Percentiles rank a stretch among this genome's conserved stretches.
Conservation (phyloP, 2,888 invertebrate species). For the Drosophila yooni region DNA sequence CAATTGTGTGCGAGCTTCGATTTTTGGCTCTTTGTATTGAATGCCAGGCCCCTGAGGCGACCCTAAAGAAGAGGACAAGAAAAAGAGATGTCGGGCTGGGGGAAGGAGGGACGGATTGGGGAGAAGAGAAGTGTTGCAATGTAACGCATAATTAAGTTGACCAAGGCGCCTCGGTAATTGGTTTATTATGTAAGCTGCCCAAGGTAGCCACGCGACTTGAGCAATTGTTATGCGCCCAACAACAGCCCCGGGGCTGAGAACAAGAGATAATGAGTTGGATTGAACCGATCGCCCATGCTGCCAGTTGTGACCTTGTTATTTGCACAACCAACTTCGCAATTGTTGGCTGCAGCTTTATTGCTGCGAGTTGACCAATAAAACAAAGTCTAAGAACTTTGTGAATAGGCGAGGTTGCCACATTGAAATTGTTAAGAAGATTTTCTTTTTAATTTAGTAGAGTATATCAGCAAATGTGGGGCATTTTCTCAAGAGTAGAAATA, state of each 20-base stretch:
- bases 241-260: constrained; percentile 12
- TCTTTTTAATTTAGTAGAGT: neutral
- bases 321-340: neutral
- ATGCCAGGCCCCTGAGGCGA: constrained; percentile 36
- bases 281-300: constrained; percentile 2
- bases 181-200: constrained; percentile 67
- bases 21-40: constrained; percentile 52
- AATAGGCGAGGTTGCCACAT: neutral
- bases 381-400: neutral
- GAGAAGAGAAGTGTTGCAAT: constrained; percentile 44
- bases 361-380: neutral
- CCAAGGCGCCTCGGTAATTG: constrained; percentile 62
- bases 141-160: constrained; percentile 69
- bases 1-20: constrained; percentile 66
- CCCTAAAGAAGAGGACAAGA: neutral
- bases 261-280: constrained; percentile 34
- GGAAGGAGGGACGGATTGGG: neutral
- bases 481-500: neutral
- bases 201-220: constrained; percentile 45
- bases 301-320: neutral
- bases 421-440: neutral
- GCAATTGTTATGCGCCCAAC: constrained; percentile 25
- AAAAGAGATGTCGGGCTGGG: neutral
- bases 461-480: neutral
- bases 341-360: neutral